phyloP scores from a whole-genome alignment of 2,888 invertebrate genomes.

The Ichneumoninae sp. region DNA sequence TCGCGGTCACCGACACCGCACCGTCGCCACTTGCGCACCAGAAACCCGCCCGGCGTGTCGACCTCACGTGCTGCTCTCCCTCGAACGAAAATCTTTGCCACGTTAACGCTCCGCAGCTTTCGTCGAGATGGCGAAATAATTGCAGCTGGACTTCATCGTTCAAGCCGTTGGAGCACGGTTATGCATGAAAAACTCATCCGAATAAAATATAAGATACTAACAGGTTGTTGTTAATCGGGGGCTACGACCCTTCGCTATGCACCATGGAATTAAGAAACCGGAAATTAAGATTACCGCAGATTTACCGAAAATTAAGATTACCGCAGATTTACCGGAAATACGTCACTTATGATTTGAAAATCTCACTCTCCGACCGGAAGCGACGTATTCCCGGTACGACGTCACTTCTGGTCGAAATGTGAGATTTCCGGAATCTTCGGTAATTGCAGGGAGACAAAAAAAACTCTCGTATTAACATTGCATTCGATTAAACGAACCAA shows the following conservation, averaged over 20 bases:
- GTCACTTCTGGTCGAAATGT: no score
- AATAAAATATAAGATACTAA: background rate
- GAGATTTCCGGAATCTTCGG: no score
- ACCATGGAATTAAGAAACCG: background rate
- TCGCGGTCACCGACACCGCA: slow-evolving; percentile 51
- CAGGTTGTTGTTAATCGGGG: background rate
- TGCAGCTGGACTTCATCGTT: background rate
- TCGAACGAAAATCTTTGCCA: slow-evolving; percentile 30
- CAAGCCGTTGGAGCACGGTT: background rate
- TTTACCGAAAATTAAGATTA: background rate
- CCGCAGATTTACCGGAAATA: background rate
- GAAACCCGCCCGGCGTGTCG: slow-evolving; percentile 30
- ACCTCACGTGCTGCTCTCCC: slow-evolving; percentile 31
- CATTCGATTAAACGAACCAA: background rate
- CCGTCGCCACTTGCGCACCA: slow-evolving; percentile 35
- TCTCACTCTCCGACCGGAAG: no score
- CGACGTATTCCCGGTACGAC: no score
- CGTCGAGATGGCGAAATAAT: slow-evolving; percentile 12
- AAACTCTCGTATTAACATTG: no score
- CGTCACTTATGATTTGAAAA: no score
- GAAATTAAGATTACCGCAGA: background rate
- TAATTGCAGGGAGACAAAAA: no score
- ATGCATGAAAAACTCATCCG: background rate
- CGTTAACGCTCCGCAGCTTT: slow-evolving; percentile 16
- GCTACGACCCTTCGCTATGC: no score